Evolutionary conservation across 1,140 invertebrate genomes (phyloP).

Genomic region (Eumaeus atala): DNA sequence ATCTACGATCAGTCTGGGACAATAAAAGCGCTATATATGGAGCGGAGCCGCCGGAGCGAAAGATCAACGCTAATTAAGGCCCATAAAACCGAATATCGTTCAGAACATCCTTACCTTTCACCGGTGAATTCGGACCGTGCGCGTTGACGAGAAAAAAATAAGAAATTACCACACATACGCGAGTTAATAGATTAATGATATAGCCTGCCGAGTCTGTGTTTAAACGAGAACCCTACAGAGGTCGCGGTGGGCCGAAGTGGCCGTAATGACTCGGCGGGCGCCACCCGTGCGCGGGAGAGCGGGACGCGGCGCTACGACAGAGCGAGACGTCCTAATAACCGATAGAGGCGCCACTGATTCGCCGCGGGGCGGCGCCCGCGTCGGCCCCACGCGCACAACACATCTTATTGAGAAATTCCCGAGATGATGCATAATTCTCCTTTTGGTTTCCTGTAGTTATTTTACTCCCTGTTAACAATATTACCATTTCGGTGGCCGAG

Average conservation of each 20-base stretch:
- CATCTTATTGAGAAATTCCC: conserved; percentile 71
- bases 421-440: conserved; percentile 65
- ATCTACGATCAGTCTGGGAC: conserved; percentile 11
- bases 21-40: conserved; percentile 51
- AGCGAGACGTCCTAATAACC: conserved; percentile 44
- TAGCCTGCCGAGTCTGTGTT: conserved; percentile 55
- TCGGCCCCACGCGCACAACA: conserved; percentile 56
- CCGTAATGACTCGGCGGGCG: conserved; percentile 41
- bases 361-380: conserved; percentile 63
- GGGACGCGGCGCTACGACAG: conserved; percentile 35
- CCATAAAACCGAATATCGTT: conserved; percentile 64
- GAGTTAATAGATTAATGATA: conserved; percentile 71
- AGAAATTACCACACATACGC: conserved; percentile 46
- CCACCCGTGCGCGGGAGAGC: conserved; percentile 54
- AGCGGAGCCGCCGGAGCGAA: conserved; percentile 41
- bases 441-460: conserved; percentile 66
- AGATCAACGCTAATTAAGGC: conserved; percentile 64
- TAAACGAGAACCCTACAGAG: conserved; percentile 40
- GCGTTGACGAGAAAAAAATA: conserved; percentile 38
- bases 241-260: conserved; percentile 34
- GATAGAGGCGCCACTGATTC: conserved; percentile 58
- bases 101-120: conserved; percentile 52
- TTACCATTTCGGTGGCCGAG: conserved; percentile 63
- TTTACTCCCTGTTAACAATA: conserved; percentile 70
- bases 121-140: conserved; percentile 25